Conservation (phyloP, 2,113 vertebrate genomes). For the Asarcornis scutulata region DNA sequence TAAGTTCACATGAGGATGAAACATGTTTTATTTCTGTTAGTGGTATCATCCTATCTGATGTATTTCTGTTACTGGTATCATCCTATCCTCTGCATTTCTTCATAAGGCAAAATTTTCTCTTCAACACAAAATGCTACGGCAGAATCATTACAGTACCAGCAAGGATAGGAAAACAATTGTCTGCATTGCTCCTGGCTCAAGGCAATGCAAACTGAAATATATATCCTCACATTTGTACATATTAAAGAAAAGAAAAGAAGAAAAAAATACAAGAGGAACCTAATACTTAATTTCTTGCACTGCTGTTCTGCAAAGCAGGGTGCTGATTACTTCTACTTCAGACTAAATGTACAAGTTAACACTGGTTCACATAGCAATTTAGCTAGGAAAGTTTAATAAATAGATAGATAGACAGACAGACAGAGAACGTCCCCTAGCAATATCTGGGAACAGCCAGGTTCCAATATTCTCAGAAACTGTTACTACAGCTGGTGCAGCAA, state of each 20-base stretch:
- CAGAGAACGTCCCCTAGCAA: not conserved
- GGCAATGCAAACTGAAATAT: not conserved
- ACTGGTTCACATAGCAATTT: not conserved
- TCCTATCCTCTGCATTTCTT: not conserved
- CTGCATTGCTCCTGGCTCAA: not conserved
- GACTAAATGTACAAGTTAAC: not conserved
- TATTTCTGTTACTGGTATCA: not conserved
- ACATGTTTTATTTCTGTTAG: not conserved
- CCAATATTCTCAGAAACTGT: not conserved
- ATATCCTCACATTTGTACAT: not conserved
- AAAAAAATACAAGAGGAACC: not conserved
- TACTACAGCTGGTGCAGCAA: not conserved
- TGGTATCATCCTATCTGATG: not conserved
- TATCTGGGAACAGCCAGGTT: not conserved
- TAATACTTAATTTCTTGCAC: not conserved
- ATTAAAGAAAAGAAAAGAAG: not conserved
- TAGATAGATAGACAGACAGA: not conserved
- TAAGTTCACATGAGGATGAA: not conserved
- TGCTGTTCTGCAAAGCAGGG: not conserved
- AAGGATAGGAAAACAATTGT: not conserved
- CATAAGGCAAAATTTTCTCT: not conserved
- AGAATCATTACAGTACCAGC: not conserved
- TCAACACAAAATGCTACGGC: not conserved
- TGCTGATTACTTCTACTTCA: not conserved
- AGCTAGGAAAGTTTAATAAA: not conserved